phyloP scores from a whole-genome alignment of 2,888 invertebrate species.

The Troides aeacus region DNA sequence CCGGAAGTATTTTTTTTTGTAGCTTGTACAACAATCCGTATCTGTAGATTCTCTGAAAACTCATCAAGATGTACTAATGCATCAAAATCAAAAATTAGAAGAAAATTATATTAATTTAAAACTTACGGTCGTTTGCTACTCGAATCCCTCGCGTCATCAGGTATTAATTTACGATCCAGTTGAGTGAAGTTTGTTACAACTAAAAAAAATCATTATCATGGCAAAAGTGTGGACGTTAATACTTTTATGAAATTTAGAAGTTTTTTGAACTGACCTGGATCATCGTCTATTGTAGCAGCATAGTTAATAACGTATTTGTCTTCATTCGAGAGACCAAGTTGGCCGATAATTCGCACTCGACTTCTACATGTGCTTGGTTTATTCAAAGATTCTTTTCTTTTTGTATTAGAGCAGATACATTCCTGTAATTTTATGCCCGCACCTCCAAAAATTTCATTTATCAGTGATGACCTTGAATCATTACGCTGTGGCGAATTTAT shows the following conservation, averaged over 20 bases:
- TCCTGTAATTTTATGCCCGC: constrained; percentile 28
- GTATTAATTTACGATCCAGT: constrained; percentile 13
- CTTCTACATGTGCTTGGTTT: constrained; percentile 39
- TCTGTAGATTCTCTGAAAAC: constrained; percentile 18
- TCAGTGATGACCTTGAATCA: constrained; percentile 20
- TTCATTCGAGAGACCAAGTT: constrained; percentile 54
- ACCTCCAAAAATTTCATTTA: constrained; percentile 27
- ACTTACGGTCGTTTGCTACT: constrained; percentile 18
- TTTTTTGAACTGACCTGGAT: constrained; percentile 46
- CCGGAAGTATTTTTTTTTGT: constrained; percentile 22
- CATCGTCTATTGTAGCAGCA: constrained; percentile 57
- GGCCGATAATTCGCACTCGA: constrained; percentile 56
- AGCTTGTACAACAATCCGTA: constrained; percentile 17
- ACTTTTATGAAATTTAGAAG: neutral
- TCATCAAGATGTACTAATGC: neutral
- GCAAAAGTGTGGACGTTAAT: neutral
- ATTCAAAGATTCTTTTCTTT: constrained; percentile 21
- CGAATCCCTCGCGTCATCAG: neutral
- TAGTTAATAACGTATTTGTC: constrained; percentile 61
- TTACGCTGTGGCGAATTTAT: constrained; percentile 13
- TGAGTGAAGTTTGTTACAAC: constrained; percentile 20
- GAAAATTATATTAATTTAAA: neutral
- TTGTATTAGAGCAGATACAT: constrained; percentile 32
- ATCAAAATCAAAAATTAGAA: neutral
- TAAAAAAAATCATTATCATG: constrained; percentile 4